Evolutionary conservation across 2,113 vertebrate species (phyloP).

Genomic region (Apodemus sylvaticus): DNA sequence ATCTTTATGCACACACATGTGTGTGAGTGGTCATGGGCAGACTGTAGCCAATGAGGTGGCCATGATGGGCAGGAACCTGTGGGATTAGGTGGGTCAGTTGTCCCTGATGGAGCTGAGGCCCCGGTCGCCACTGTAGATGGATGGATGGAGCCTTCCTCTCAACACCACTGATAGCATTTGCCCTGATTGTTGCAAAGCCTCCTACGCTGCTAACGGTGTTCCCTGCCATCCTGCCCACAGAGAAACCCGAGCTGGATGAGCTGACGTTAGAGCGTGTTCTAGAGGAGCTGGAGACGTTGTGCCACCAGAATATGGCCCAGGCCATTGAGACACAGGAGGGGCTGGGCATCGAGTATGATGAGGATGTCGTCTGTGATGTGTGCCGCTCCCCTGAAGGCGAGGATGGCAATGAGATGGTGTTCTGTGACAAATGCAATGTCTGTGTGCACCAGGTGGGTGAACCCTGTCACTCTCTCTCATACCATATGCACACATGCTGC

Average conservation of each 20-base stretch:
- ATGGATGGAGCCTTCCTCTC: neutral
- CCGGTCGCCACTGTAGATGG: neutral
- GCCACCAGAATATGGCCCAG: slow-evolving; percentile 94
- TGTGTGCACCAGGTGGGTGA: slow-evolving; percentile 95
- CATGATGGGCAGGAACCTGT: neutral
- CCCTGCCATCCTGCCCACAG: slow-evolving; percentile 81
- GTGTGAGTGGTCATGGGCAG: neutral
- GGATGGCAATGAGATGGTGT: slow-evolving; percentile 99
- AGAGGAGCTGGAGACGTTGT: slow-evolving; percentile 94
- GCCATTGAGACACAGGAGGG: slow-evolving; percentile 97
- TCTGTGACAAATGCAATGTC: slow-evolving; percentile 98
- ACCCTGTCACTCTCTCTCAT: rapidly evolving
- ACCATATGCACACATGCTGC: rapidly evolving
- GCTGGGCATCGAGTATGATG: slow-evolving; percentile 97
- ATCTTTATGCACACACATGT: rapidly evolving
- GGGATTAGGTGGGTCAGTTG: neutral
- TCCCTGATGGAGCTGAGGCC: neutral
- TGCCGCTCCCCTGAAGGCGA: slow-evolving; percentile 97
- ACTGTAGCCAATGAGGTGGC: neutral
- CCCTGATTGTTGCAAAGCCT: neutral
- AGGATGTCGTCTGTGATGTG: slow-evolving; percentile 98
- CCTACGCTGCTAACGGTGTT: neutral
- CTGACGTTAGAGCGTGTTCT: slow-evolving; percentile 94
- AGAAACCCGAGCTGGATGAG: slow-evolving; percentile 93
- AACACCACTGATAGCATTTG: rapidly evolving